phyloP scores from a whole-genome alignment of 2,797 vertebrate species.

The Lepidocolaptes lacrymiger region DNA sequence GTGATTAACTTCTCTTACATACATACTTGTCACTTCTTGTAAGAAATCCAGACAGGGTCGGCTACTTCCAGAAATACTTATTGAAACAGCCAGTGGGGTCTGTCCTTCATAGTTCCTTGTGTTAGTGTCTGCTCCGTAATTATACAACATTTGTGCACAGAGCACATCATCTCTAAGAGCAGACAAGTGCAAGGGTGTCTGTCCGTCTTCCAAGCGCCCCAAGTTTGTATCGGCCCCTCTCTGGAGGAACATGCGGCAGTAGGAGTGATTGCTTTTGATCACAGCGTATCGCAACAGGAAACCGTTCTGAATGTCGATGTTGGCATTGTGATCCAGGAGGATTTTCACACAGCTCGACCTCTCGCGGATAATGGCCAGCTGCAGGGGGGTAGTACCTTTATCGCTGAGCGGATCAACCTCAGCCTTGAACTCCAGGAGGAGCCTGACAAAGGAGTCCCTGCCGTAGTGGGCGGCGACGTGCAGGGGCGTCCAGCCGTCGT shows the following conservation, averaged over 20 bases:
- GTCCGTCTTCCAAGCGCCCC: conserved; percentile 95
- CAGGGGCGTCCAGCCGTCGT: conserved; percentile 97
- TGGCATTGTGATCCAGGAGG: conserved; percentile 96
- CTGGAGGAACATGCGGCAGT: conserved; percentile 99
- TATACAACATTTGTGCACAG: conserved; percentile 94
- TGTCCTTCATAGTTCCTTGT: conserved; percentile 97
- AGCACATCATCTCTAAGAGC: conserved; percentile 94
- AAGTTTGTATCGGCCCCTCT: conserved; percentile 97
- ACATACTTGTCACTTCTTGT: conserved; percentile 97
- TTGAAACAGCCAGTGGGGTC: conserved; percentile 92
- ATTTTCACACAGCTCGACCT: conserved; percentile 97
- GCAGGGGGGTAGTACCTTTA: conserved; percentile 96
- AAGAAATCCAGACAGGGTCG: conserved; percentile 97
- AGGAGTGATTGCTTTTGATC: conserved; percentile 98
- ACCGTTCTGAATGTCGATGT: conserved; percentile 98
- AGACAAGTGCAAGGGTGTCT: conserved; percentile 96
- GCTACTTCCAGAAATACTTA: conserved; percentile 92
- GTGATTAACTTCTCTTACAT: conserved; percentile 71
- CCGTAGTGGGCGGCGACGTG: conserved; percentile 98
- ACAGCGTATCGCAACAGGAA: conserved; percentile 96
- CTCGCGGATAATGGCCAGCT: conserved; percentile 97
- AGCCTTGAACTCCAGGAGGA: conserved; percentile 96
- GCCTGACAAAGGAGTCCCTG: conserved; percentile 93
- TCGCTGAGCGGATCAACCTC: conserved; percentile 97
- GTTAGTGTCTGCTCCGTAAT: conserved; percentile 95